phyloP scores from a whole-genome alignment of 2,888 invertebrate species.

The Electrophaes corylata region DNA sequence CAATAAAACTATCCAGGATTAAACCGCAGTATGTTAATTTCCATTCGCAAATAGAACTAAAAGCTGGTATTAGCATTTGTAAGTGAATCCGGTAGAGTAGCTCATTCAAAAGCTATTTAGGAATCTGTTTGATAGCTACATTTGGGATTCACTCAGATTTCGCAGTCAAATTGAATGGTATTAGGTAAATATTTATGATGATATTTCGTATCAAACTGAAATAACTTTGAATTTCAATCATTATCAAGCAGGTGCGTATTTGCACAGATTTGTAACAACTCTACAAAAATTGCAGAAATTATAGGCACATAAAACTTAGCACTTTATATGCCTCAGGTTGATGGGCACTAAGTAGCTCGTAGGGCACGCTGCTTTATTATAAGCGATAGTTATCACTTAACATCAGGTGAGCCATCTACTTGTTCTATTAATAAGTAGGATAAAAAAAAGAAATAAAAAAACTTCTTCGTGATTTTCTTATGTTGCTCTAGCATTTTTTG shows the following conservation, averaged over 20 bases:
- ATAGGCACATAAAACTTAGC: no score
- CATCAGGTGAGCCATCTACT: no score
- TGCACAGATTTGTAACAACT: background rate
- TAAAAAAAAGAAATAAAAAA: no score
- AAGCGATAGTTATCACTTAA: no score
- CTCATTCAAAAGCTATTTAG: slow-evolving; percentile 64
- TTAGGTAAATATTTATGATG: slow-evolving; percentile 10
- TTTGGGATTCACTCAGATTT: slow-evolving; percentile 53
- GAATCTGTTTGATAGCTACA: slow-evolving; percentile 64
- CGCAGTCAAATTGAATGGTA: slow-evolving; percentile 44
- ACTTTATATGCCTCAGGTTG: no score
- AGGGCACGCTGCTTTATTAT: no score
- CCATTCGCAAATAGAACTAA: slow-evolving; percentile 73
- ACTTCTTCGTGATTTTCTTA: no score
- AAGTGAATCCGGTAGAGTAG: slow-evolving; percentile 57
- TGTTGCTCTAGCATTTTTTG: no score
- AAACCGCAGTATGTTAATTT: slow-evolving; percentile 62
- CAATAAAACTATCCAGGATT: slow-evolving; percentile 57
- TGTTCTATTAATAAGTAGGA: no score
- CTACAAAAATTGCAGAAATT: no score
- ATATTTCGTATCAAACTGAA: background rate
- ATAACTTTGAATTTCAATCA: background rate
- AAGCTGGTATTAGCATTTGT: slow-evolving; percentile 71
- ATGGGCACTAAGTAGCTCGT: no score
- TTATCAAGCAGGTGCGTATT: background rate